A percentile compares a stretch with the other conserved stretches of the same genome.
Conservation (phyloP, 2,113 vertebrate species). For the Centrocercus urophasianus region DNA sequence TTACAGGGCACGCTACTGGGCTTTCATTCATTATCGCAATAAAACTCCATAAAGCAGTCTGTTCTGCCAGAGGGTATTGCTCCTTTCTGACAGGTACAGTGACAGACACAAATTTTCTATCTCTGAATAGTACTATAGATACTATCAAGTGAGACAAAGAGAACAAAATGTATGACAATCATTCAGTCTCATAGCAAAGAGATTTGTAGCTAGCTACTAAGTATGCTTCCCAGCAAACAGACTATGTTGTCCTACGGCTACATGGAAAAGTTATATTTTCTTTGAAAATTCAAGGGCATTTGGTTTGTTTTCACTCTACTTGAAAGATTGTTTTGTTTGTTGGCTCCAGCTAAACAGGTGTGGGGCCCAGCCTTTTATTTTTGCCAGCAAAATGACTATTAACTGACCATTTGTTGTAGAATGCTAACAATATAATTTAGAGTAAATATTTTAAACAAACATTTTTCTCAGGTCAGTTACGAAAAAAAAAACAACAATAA, state of each 20-base stretch:
- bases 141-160: slow-evolving; percentile 82
- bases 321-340: slow-evolving; percentile 63
- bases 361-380: slow-evolving; percentile 15
- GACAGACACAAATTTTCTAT: slow-evolving; percentile 75
- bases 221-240: slow-evolving; percentile 86
- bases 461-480: slow-evolving; percentile 17
- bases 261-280: slow-evolving; percentile 79
- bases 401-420: slow-evolving; percentile 51
- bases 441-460: slow-evolving; percentile 41
- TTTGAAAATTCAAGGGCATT: slow-evolving; percentile 77
- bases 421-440: slow-evolving; percentile 10
- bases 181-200: slow-evolving; percentile 80
- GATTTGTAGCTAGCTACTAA: slow-evolving; percentile 83
- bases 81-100: slow-evolving; percentile 76
- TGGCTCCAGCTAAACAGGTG: slow-evolving; percentile 38
- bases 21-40: slow-evolving; percentile 86
- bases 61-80: slow-evolving; percentile 74
- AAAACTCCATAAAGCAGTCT: slow-evolving; percentile 82
- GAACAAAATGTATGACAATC: slow-evolving; percentile 83
- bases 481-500: neutral
- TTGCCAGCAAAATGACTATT: slow-evolving; percentile 37
- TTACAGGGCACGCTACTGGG: slow-evolving; percentile 81
- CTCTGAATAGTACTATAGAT: slow-evolving; percentile 77
- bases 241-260: slow-evolving; percentile 85
- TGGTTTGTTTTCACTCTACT: slow-evolving; percentile 76